These are phyloP conservation scores for Pionites leucogaster DNA, from an alignment of 2,113 vertebrate species.

Conservation along the genomic window DNA sequence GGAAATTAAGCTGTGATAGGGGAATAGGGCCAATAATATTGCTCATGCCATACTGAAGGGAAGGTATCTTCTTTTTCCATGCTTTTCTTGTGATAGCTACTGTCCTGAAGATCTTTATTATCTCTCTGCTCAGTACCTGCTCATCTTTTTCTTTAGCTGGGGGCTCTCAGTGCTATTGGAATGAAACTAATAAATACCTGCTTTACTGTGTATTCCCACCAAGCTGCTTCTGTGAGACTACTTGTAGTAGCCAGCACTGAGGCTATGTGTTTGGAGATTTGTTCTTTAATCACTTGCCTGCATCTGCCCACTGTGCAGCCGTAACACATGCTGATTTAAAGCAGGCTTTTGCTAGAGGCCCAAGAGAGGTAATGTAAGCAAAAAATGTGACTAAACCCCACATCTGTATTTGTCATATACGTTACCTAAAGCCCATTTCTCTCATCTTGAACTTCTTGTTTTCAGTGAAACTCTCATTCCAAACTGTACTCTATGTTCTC, in stretches of 20 bases:
- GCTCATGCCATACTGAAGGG: not conserved
- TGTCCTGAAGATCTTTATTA: not conserved
- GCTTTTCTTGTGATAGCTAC: not conserved
- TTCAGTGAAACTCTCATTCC: not conserved
- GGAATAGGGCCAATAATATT: not conserved
- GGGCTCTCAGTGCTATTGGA: not conserved
- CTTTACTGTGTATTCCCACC: not conserved
- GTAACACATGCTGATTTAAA: not conserved
- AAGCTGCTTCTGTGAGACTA: not conserved
- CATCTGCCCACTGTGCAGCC: not conserved
- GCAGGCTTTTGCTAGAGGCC: not conserved
- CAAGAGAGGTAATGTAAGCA: not conserved
- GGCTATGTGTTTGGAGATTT: not conserved
- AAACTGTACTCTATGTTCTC: not conserved
- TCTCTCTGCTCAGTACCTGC: not conserved
- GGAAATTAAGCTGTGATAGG: not conserved
- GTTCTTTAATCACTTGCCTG: not conserved
- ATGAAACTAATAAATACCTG: not conserved
- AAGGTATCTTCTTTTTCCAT: not conserved
- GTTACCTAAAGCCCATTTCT: not conserved
- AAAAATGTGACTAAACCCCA: not conserved
- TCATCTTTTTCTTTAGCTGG: not conserved
- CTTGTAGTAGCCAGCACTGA: accelerated
- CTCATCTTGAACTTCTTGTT: not conserved
- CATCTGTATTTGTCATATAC: not conserved